phyloP scores from a whole-genome alignment of 2,888 invertebrate species.

The Chrysomela aeneicollis region DNA sequence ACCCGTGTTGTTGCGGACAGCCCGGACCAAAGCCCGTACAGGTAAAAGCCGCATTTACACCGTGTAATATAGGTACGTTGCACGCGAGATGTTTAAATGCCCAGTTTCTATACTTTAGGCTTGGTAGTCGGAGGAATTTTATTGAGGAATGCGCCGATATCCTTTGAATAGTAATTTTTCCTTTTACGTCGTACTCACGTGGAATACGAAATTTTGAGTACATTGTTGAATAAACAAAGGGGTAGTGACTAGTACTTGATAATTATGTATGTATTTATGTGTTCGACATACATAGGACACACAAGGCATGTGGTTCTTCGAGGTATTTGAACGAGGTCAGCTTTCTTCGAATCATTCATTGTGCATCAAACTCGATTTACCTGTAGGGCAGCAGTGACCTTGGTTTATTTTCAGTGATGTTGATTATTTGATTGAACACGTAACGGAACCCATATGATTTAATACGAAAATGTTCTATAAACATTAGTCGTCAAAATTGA shows the following conservation, averaged over 20 bases:
- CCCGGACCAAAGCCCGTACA: too few relatives aligned
- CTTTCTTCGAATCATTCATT: background rate
- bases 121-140: constrained; percentile 18
- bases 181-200: constrained; percentile 13
- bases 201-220: constrained; percentile 16
- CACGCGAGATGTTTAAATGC: constrained; percentile 57
- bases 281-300: background rate
- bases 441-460: too few relatives aligned
- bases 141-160: constrained; percentile 20
- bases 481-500: too few relatives aligned
- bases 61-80: constrained; percentile 41
- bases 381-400: background rate
- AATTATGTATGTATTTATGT: background rate
- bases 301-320: background rate
- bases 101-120: constrained; percentile 36
- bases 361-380: background rate
- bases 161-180: constrained; percentile 29
- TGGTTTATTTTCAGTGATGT: background rate
- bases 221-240: constrained; percentile 11
- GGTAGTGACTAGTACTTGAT: background rate
- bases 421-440: background rate
- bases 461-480: too few relatives aligned
- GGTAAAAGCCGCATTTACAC: constrained; percentile 59
- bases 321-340: constrained; percentile 4
- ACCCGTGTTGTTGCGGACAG: constrained; percentile 46